Conservation (phyloP, 2,113 vertebrate species). For the Dunckerocampus dactyliophorus region DNA sequence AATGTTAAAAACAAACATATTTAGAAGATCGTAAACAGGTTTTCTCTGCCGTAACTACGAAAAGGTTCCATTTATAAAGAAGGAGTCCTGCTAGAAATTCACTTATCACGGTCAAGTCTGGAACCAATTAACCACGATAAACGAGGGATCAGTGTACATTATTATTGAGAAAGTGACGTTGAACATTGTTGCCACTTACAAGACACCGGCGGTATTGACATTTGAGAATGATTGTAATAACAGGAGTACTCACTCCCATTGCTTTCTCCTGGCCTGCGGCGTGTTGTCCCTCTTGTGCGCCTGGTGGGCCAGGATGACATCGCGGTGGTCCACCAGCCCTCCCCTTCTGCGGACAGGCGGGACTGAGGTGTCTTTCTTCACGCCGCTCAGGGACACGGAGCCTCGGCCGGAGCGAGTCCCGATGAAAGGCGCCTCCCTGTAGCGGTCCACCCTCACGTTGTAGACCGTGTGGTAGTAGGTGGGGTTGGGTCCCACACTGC, state of each 20-base stretch:
- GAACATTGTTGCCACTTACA: no score
- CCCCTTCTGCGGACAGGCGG: conserved; percentile 71
- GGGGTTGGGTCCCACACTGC: conserved; percentile 68
- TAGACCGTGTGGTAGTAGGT: conserved; percentile 74
- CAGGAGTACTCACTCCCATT: conserved; percentile 85
- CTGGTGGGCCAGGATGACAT: conserved; percentile 84
- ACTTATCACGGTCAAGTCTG: not conserved
- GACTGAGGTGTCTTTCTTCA: conserved; percentile 45
- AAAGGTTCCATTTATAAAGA: not conserved
- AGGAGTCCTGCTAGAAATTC: not conserved
- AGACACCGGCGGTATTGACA: not conserved
- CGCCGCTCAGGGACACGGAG: conserved; percentile 31
- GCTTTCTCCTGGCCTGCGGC: conserved; percentile 79
- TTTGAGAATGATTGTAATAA: not conserved
- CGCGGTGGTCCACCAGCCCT: conserved; percentile 81
- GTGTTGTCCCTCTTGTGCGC: conserved; percentile 84
- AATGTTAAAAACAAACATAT: no score
- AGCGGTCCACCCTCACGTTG: conserved; percentile 60
- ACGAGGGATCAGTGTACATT: no score
- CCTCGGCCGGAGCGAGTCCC: conserved; percentile 40
- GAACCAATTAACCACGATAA: not conserved
- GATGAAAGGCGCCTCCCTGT: conserved; percentile 54
- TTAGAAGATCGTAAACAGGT: no score
- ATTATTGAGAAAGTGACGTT: not conserved
- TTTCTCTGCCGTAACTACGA: no score